phyloP scores from a whole-genome alignment of 37 sponge, comb jelly and placozoan genomes.

The Ianthella basta region DNA sequence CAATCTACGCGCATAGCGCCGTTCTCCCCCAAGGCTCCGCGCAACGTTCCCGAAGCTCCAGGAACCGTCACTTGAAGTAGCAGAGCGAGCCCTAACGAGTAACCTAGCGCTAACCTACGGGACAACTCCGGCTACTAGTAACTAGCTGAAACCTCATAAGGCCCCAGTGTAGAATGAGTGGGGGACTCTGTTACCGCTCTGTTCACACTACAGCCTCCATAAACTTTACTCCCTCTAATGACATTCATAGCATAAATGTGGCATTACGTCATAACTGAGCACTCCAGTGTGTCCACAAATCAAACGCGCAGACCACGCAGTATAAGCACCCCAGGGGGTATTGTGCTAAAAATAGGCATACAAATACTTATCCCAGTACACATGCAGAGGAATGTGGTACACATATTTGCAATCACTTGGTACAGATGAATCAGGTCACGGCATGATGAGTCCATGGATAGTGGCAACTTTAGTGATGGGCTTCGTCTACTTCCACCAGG shows the following conservation, averaged over 20 bases:
- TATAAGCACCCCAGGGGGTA: background rate
- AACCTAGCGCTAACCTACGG: background rate
- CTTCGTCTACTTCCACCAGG: background rate
- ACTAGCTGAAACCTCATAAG: no score
- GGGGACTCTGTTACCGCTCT: background rate
- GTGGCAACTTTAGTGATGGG: no score
- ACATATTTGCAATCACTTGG: no score
- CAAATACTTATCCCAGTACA: no score
- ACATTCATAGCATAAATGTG: background rate
- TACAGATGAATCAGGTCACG: no score
- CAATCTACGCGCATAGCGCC: background rate
- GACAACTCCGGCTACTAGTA: no score
- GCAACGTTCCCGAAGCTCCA: background rate
- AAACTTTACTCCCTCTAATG: background rate
- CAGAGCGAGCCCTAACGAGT: conserved; percentile 11
- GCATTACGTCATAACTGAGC: background rate
- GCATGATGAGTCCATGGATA: no score
- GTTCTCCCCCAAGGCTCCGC: background rate
- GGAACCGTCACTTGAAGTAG: background rate
- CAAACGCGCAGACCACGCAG: background rate
- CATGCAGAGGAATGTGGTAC: no score
- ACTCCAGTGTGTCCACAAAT: background rate
- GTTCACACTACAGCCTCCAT: background rate
- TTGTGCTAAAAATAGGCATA: background rate
- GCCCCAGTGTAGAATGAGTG: background rate